Evolutionary conservation across 2,113 vertebrate species (phyloP).

Genomic region (Myocastor coypus): DNA sequence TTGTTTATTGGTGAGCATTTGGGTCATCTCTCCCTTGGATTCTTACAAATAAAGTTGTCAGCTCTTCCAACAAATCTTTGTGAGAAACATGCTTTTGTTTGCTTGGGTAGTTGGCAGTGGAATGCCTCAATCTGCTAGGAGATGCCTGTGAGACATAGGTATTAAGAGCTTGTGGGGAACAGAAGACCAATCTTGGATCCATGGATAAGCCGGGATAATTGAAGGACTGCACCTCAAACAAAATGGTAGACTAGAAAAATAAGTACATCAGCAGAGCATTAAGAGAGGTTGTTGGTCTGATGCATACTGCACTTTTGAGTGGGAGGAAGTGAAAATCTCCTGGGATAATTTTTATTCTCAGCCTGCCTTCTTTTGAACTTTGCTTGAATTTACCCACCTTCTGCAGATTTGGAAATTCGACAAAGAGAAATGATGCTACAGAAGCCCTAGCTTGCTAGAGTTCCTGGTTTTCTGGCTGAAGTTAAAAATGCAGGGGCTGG

Average conservation of each 20-base stretch:
- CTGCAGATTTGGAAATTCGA: neutral
- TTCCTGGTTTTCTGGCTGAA: neutral
- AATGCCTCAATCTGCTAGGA: neutral
- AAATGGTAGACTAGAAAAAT: neutral
- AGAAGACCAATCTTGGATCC: neutral
- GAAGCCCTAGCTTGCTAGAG: neutral
- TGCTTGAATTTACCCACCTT: neutral
- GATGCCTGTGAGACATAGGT: neutral
- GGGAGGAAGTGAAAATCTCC: neutral
- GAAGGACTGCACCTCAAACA: neutral
- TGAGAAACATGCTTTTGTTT: neutral
- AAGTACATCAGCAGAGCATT: neutral
- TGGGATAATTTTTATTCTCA: neutral
- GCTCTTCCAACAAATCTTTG: neutral
- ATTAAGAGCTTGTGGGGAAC: neutral
- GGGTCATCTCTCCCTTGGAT: neutral
- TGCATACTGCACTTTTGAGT: neutral
- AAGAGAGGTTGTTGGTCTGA: neutral
- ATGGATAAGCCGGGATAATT: neutral
- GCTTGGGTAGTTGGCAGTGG: neutral
- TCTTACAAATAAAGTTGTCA: neutral
- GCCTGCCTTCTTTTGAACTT: neutral
- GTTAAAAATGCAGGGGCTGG: too few relatives aligned
- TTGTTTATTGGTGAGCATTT: neutral
- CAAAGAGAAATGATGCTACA: neutral